Percentiles rank a stretch among this genome's conserved stretches.
Evolutionary conservation across 2,888 invertebrate genomes (phyloP).

Genomic region (Ectobius pallidus): DNA sequence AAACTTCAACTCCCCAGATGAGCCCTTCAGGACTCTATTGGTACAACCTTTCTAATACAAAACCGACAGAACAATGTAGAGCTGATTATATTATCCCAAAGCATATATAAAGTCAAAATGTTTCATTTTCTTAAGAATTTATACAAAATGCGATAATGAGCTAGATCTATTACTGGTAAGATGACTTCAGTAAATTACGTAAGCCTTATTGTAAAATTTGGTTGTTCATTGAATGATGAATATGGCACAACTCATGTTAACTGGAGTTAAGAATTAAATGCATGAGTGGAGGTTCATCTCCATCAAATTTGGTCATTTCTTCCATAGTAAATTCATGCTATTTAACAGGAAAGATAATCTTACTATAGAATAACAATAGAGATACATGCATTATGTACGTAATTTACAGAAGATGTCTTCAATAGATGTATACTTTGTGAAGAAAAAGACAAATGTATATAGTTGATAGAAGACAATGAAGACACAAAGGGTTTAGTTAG

Average conservation of each 20-base stretch:
- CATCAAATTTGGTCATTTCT: not conserved
- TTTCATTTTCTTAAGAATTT: not conserved
- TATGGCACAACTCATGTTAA: not conserved
- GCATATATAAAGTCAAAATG: conserved; percentile 15
- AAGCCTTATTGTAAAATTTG: not conserved
- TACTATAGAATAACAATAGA: not conserved
- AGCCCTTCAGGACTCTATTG: not conserved
- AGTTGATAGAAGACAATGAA: not conserved
- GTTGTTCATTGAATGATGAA: not conserved
- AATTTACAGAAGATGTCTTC: conserved; percentile 12
- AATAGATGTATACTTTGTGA: not conserved
- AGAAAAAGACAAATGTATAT: not conserved
- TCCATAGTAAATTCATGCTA: not conserved
- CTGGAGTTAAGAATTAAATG: not conserved
- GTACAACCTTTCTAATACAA: not conserved
- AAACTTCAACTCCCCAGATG: not conserved
- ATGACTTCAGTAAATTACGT: conserved; percentile 22
- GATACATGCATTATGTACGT: not conserved
- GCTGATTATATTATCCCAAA: conserved; percentile 3
- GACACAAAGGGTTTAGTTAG: not conserved
- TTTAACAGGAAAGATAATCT: not conserved
- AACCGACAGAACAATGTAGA: not conserved
- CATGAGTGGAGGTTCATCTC: not conserved
- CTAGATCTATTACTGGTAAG: conserved; percentile 13
- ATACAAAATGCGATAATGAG: conserved; percentile 23